Evolutionary conservation across 1,140 invertebrate species (phyloP).

Genomic region (Zaprionus ghesquierei): DNA sequence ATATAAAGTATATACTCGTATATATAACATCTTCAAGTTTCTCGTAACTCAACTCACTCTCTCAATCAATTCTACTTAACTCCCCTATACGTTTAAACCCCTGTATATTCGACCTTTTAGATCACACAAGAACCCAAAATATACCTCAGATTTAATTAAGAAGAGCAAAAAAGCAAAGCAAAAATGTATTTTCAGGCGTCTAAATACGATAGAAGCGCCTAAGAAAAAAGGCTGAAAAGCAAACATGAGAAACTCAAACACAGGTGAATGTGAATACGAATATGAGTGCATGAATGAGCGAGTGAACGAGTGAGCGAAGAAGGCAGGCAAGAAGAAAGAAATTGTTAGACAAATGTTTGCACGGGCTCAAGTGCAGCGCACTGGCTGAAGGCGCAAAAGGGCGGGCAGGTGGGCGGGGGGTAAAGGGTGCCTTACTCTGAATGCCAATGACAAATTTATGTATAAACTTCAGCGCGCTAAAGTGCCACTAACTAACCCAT

Average conservation of each 20-base stretch:
- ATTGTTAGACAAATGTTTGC: conserved; percentile 41
- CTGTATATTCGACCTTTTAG: not conserved
- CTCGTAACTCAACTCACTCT: too few species aligned
- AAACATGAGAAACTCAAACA: conserved; percentile 31
- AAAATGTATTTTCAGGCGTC: not conserved
- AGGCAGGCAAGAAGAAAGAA: conserved; percentile 11
- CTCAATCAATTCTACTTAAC: not conserved
- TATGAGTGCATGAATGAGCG: conserved; percentile 6
- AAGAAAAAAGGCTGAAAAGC: conserved; percentile 17
- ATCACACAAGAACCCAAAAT: not conserved
- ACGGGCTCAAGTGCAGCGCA: conserved; percentile 29
- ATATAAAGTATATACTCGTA: too few species aligned
- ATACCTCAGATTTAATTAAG: conserved; percentile 28
- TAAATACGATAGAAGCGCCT: conserved; percentile 4
- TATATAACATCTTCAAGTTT: too few species aligned
- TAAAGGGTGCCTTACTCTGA: conserved; percentile 36
- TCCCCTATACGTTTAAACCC: not conserved
- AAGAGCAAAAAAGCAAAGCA: conserved; percentile 3
- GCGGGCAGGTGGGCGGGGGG: not conserved
- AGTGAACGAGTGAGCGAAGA: not conserved
- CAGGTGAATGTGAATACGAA: conserved; percentile 19
- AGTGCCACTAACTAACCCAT: conserved; percentile 77
- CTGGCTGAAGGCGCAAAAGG: not conserved
- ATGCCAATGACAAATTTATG: conserved; percentile 80
- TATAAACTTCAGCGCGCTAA: conserved; percentile 77